Conservation (phyloP, 2,113 vertebrate genomes). For the Vimba vimba region DNA sequence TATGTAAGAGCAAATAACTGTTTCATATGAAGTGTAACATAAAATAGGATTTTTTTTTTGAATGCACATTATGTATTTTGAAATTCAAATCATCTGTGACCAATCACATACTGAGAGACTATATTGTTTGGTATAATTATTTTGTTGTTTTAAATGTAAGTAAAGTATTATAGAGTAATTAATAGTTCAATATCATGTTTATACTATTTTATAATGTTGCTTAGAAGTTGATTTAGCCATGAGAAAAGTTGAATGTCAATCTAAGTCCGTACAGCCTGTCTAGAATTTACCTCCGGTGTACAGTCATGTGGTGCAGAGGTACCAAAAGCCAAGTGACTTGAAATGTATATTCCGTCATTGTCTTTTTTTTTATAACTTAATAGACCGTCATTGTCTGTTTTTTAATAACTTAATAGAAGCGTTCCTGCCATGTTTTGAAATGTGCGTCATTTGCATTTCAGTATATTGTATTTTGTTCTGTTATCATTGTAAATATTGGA, state of each 20-base stretch:
- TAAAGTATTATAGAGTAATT: conserved; percentile 20
- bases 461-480: background rate
- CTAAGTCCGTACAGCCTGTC: background rate
- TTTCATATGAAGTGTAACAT: conserved; percentile 57
- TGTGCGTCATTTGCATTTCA: background rate
- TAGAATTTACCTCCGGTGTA: background rate
- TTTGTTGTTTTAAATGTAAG: background rate
- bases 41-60: background rate
- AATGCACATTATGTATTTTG: conserved; percentile 7
- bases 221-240: background rate
- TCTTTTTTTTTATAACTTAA: background rate
- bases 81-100: conserved; percentile 7
- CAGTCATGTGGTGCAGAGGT: background rate
- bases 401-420: background rate
- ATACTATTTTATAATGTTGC: conserved; percentile 12
- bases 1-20: conserved; percentile 35
- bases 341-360: background rate
- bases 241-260: background rate
- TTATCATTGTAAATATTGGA: background rate
- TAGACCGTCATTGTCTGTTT: background rate
- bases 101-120: background rate
- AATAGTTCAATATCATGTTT: conserved; percentile 14
- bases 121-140: conserved; percentile 13
- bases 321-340: background rate
- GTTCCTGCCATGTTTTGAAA: background rate